Evolutionary conservation across 2,888 invertebrate genomes (phyloP).

Genomic region (Campoplex nolae): DNA sequence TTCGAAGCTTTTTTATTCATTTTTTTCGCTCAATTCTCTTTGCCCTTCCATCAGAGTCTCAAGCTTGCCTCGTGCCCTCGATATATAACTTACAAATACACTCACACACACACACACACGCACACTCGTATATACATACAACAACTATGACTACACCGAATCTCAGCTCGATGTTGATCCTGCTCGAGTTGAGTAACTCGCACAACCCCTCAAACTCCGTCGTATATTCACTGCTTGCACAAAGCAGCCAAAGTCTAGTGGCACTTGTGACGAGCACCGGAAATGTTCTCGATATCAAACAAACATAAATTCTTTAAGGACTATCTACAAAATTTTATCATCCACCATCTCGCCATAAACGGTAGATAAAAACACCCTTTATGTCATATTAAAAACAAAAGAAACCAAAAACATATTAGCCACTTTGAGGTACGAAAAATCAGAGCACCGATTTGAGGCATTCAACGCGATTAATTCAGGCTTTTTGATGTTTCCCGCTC

Average conservation of each 20-base stretch:
- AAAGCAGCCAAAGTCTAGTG: slow-evolving; percentile 33
- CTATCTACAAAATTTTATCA: slow-evolving; percentile 23
- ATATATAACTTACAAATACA: background rate
- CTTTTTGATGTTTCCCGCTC: background rate
- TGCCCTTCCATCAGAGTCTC: slow-evolving; percentile 40
- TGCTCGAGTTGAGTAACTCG: slow-evolving; percentile 43
- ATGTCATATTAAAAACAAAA: background rate
- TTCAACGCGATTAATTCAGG: background rate
- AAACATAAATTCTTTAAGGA: slow-evolving; percentile 31
- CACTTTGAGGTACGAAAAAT: background rate
- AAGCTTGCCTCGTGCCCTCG: slow-evolving; percentile 20
- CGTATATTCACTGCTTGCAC: slow-evolving; percentile 16
- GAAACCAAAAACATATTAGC: background rate
- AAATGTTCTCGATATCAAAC: slow-evolving; percentile 35
- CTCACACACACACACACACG: background rate
- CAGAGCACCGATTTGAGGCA: background rate
- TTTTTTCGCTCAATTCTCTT: slow-evolving; percentile 41
- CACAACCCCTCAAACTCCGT: slow-evolving; percentile 32
- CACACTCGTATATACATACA: background rate
- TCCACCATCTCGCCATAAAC: background rate
- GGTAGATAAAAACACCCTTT: background rate
- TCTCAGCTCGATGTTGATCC: slow-evolving; percentile 61
- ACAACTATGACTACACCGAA: slow-evolving; percentile 44
- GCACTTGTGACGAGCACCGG: slow-evolving; percentile 52
- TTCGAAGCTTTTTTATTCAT: slow-evolving; percentile 29